Base-by-base conservation (phyloP, 2,113 vertebrate species). In the Balaeniceps rex region DNA sequence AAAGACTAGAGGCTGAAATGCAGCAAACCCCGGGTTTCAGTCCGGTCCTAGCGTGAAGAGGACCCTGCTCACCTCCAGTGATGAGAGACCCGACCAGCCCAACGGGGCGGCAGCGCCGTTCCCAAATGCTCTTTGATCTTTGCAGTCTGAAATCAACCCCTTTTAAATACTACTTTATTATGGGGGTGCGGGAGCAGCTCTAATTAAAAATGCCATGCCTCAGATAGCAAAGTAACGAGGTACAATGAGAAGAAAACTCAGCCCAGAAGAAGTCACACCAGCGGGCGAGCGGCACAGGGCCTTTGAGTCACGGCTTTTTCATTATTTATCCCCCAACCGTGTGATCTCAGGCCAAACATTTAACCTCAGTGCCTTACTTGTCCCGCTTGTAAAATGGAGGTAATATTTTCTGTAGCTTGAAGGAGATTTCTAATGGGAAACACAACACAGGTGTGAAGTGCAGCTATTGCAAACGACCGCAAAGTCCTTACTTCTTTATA, bases 41-140 rank as follows among this genome's bases (percentile, higher is more conserved):
- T 25, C 23, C 8, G 19, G 31, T 24, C n/a, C 44, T 22, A 51
- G 13, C 26, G 8, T 44, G 19, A 66, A 55, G 24, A 52, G 28
- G 12, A 57, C 5, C 12, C 42, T 52, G 19, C 33, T 71, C 52
- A 33, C 33, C 19, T 60, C 31, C 40, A 29, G 26, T 3, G 19
- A 13, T 21, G 38, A 66, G 25, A 71, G 11, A n/a, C 12, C n/a
- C 34, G 22, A 25, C 38, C 79, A 88, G 47, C 9, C 28, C 19
- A 25, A 29, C 0, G 3, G 19, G 46, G 34, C 0, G 6, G 40
- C 31, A 60, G 46, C 11, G 19, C 34, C 0, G 0, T 63, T 77
- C 16, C 28, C 36, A 51, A 72, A 34, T 25, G 25, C 18, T 72
- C 25, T 54, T 88, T 71, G 68, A 65, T 70, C 44, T 29, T 34